Percentiles rank a stretch among this genome's conserved stretches.
Conservation (phyloP, 2,797 vertebrate species). For the Kryptopterus vitreolus region DNA sequence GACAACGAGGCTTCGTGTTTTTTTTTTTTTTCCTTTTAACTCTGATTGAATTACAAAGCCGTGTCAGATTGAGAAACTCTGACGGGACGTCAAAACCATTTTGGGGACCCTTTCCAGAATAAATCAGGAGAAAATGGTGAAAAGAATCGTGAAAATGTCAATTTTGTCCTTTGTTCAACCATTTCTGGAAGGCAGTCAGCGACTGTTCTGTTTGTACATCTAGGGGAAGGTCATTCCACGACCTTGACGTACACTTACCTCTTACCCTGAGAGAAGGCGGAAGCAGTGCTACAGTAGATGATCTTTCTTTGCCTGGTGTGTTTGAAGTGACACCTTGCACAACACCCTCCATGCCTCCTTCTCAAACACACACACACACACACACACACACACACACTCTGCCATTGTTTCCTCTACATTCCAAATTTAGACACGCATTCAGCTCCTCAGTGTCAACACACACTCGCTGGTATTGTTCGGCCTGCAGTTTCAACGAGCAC, state of each 20-base stretch:
- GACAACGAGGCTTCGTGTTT: background rate
- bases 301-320: constrained; percentile 37
- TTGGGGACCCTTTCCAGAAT: background rate
- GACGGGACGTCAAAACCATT: background rate
- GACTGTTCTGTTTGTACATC: too few relatives aligned
- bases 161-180: background rate
- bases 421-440: background rate
- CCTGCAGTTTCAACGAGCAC: background rate
- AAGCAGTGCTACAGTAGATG: too few relatives aligned
- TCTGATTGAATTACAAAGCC: constrained; percentile 7
- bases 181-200: too few relatives aligned
- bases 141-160: background rate
- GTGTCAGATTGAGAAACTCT: background rate
- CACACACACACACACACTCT: constrained; percentile 13
- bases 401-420: constrained; percentile 3
- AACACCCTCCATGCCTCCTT: background rate
- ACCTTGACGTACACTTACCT: too few relatives aligned
- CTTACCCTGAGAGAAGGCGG: too few relatives aligned
- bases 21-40: background rate
- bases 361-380: background rate
- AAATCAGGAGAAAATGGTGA: background rate
- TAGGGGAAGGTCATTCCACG: too few relatives aligned
- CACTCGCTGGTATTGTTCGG: constrained; percentile 5
- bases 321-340: constrained; percentile 42
- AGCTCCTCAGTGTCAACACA: background rate